Percentiles rank a stretch among this genome's conserved stretches.
Evolutionary conservation across 2,113 vertebrate species (phyloP).

Genomic region (Ramphastos sulfuratus): DNA sequence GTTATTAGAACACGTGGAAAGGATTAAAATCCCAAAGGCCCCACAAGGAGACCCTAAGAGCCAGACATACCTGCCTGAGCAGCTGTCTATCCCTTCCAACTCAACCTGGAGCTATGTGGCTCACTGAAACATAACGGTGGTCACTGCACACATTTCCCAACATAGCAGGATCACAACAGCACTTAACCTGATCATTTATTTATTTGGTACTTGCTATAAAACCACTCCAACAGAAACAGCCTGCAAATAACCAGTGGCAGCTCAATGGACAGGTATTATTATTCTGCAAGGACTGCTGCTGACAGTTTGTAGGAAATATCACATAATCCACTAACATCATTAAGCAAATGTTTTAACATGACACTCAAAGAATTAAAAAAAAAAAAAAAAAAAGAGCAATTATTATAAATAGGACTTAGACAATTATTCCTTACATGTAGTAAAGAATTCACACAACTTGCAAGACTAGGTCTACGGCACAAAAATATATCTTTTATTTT

Average conservation of each 20-base stretch:
- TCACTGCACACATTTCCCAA: neutral
- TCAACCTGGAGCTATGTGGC: neutral
- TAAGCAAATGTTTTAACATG: neutral
- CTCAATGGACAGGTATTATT: neutral
- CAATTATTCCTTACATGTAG: neutral
- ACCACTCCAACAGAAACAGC: neutral
- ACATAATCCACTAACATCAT: neutral
- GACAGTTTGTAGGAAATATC: neutral
- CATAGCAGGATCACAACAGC: neutral
- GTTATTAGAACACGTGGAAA: neutral
- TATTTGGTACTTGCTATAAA: neutral
- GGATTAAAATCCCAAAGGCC: neutral
- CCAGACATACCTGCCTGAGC: neutral
- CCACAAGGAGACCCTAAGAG: neutral
- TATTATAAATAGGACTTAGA: neutral
- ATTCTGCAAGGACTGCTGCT: neutral
- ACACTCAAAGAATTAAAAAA: neutral
- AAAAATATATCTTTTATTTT: neutral
- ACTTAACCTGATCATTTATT: neutral
- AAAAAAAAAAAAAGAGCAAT: neutral
- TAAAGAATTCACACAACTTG: neutral
- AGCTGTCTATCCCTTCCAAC: fast-evolving
- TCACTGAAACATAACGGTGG: neutral
- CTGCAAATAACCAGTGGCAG: neutral
- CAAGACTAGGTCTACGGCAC: neutral